Evolutionary conservation across 1,140 invertebrate species (phyloP).

Genomic region (Cyrtorhinus lividipennis): DNA sequence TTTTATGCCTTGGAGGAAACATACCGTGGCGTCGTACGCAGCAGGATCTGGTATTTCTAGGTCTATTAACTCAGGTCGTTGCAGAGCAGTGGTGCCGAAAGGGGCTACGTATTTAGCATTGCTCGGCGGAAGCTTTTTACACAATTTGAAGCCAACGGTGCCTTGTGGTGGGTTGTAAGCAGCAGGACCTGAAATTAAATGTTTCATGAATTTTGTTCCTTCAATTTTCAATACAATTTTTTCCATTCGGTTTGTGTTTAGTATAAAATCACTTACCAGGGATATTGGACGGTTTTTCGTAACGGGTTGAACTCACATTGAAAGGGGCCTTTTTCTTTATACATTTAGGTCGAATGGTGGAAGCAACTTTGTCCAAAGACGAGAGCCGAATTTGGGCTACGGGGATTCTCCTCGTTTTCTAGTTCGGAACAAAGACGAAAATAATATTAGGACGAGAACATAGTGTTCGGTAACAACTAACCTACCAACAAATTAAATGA

Average conservation of each 20-base stretch:
- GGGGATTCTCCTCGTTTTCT: too few species aligned
- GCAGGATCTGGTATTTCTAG: not conserved
- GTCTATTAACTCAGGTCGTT: too few species aligned
- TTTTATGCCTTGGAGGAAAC: too few species aligned
- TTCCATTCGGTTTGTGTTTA: not conserved
- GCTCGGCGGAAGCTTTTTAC: slow-evolving; percentile 5
- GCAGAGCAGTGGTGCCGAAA: not conserved
- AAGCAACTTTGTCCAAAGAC: too few species aligned
- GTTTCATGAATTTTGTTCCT: not conserved
- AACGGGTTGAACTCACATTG: not conserved
- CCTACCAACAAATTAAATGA: too few species aligned
- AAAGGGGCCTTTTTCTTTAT: not conserved
- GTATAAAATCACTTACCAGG: not conserved
- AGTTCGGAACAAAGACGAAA: too few species aligned
- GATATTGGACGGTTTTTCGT: not conserved
- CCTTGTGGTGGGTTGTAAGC: slow-evolving; percentile 1
- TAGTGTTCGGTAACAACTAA: too few species aligned
- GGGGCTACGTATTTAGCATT: not conserved
- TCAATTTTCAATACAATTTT: not conserved
- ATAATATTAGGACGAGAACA: too few species aligned
- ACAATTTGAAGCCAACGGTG: slow-evolving; percentile 1
- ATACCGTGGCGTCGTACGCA: not conserved
- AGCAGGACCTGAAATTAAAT: not conserved
- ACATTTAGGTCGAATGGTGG: too few species aligned
- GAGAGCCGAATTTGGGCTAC: too few species aligned